Evolutionary conservation across 2,113 vertebrate genomes (phyloP), one percentile per base, ranked within the genome.

Genomic region (Callipepla squamata): DNA sequence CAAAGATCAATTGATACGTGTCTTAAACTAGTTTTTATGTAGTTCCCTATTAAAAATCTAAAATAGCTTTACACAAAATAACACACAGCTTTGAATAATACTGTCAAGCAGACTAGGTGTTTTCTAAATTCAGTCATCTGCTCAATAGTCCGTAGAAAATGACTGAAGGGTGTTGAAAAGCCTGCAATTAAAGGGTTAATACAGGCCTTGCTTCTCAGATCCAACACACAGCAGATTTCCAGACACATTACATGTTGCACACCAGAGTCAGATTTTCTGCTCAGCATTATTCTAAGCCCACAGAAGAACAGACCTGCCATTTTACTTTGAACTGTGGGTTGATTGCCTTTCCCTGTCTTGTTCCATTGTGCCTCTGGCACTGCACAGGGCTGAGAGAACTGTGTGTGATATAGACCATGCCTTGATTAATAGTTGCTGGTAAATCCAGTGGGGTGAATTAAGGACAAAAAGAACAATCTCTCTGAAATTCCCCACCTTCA

Each of bases 381-480:
- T 30, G 63, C 34, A 57, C 1, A 53, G 45, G 8, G 4, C 34
- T 85, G 28, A 6, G 23, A 85, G 73, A 92, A 70, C 23, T 78
- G 36, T 8, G 15, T 86, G 66, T 79, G 88, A 89, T 92, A 78
- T 16, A 87, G 44, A 73, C 59, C 40, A 57, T 48, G 65, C 34
- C 67, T 8, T 66, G 91, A 85, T 83, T 44, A 85, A 65, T 15
- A 87, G 42, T 32, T 84, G 55, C 80, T 90, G 28, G 50, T 85
- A 94, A 89, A 91, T 89, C 72, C 85, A 83, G 0, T 36, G 61
- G 50, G 80, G 57, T 93, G 75, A 95, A 75, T 74, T 89, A 83
- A 91, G 90, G 79, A 96, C 90, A 93, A 94, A 94, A 93, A 40
- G 79, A 94, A 51, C 42, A 72, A 87, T 45, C 20, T 47, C 44